These are phyloP conservation scores for Cydia fagiglandana DNA, from an alignment of 1,140 invertebrate species.

Conservation along the genomic window DNA sequence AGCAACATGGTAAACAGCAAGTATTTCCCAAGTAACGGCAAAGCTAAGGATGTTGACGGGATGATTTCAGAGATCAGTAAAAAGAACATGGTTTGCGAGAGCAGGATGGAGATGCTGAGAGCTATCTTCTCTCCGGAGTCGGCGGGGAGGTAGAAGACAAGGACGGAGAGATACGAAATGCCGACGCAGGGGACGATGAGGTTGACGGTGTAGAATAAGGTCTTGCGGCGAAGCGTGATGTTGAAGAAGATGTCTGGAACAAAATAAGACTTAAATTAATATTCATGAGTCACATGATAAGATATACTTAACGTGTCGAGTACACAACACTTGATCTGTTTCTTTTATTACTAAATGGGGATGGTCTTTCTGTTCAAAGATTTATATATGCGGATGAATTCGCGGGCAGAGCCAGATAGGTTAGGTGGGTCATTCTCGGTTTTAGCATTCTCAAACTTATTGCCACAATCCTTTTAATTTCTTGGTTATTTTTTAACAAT, in stretches of 20 bases:
- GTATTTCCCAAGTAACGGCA: conserved; percentile 98
- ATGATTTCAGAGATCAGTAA: conserved; percentile 98
- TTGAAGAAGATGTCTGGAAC: conserved; percentile 97
- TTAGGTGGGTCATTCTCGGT: too few species aligned
- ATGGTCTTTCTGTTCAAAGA: too few species aligned
- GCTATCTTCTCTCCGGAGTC: conserved; percentile 99
- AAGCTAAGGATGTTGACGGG: conserved; percentile 97
- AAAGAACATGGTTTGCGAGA: conserved; percentile 99
- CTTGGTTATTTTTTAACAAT: too few species aligned
- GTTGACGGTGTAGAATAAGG: conserved; percentile 98
- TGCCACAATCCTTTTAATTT: too few species aligned
- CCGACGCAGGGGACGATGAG: conserved; percentile 96
- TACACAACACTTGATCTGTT: too few species aligned
- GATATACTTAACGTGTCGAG: not conserved
- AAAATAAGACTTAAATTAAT: conserved; percentile 37
- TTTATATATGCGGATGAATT: too few species aligned
- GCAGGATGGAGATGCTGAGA: conserved; percentile 98
- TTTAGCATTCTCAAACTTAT: too few species aligned
- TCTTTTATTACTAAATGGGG: too few species aligned
- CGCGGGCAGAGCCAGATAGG: too few species aligned
- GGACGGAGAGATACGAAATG: conserved; percentile 93
- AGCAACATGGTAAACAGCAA: conserved; percentile 99
- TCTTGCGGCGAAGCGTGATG: conserved; percentile 96
- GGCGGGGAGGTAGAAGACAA: conserved; percentile 98
- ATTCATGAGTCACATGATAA: not conserved